Evolutionary conservation across 2,113 vertebrate species (phyloP), one percentile per base, ranked within the genome.

Genomic region (Phasianus colchicus): DNA sequence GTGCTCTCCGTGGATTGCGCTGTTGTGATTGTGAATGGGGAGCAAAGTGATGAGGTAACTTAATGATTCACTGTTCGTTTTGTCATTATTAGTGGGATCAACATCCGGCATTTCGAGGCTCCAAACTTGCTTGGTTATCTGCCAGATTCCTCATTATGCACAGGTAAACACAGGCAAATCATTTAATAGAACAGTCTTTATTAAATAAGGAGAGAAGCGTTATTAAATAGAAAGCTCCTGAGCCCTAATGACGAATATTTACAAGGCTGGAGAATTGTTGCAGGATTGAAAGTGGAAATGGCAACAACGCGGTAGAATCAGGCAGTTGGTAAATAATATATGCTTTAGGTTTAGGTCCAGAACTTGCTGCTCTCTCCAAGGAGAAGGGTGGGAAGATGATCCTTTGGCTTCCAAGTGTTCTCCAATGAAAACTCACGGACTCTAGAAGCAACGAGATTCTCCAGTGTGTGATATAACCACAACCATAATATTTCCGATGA

Each of bases 81-180:
- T 54, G 87, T 25, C 75, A 63, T 38, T 71, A 48, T 58, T 55
- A 42, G 71, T n/a, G 83, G 13, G 47, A 90, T 60, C 74, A 67
- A 64, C 40, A 83, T 64, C 29, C 65, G 72, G 45, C 78, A 63
- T 55, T 87, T 75, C 64, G 61, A 47, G 60, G 48, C 75, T 88
- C 60, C 38, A 65, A 32, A 85, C 22, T 55, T 74, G 71, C 50
- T 88, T 95, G 66, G 13, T 74, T 93, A 88, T 60, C 71, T 93
- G 84, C 71, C 76, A 65, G 71, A 34, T 48, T 69, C 71, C 72
- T 91, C 61, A 48, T 88, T 74, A 88, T 34, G 71, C 38, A 7
- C 48, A 54, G 69, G 84, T 82, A 91, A 88, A 88, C 76, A 82
- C 10, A 17, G 34, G 72, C 55, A 65, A 86, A 83, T 64, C 61